phyloP scores from a whole-genome alignment of 2,113 vertebrate genomes.

The Peromyscus leucopus region DNA sequence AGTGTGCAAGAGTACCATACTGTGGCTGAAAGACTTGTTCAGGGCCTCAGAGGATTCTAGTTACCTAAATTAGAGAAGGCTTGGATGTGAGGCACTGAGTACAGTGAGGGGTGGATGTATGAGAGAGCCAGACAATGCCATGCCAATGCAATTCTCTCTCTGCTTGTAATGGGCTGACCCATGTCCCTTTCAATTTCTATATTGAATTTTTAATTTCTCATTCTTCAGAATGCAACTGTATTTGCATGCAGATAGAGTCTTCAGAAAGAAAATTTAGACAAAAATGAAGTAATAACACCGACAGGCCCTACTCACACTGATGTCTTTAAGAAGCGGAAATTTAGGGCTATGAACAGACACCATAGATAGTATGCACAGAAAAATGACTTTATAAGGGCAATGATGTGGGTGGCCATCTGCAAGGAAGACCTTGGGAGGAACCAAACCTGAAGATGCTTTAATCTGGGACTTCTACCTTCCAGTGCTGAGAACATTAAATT shows the following conservation, averaged over 20 bases:
- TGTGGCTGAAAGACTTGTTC: not conserved
- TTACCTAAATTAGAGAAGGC: not conserved
- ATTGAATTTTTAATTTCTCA: not conserved
- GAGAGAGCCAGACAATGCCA: not conserved
- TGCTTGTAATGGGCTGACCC: not conserved
- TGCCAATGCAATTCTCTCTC: not conserved
- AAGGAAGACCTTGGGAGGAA: not conserved
- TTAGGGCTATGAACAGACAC: not conserved
- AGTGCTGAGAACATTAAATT: not conserved
- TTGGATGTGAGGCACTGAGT: not conserved
- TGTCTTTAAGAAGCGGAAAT: not conserved
- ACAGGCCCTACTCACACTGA: not conserved
- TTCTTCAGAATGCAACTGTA: not conserved
- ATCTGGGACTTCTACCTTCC: not conserved
- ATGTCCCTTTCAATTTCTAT: not conserved
- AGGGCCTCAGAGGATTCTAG: not conserved
- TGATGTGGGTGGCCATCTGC: no score
- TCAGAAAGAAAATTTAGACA: not conserved
- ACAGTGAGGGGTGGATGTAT: not conserved
- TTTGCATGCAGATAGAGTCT: not conserved
- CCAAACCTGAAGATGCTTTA: not conserved
- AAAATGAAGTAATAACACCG: not conserved
- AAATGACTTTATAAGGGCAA: not conserved
- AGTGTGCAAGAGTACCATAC: not conserved
- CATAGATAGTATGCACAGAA: not conserved